phyloP scores from a whole-genome alignment of 2,888 invertebrate genomes.

The Perdita meconis region DNA sequence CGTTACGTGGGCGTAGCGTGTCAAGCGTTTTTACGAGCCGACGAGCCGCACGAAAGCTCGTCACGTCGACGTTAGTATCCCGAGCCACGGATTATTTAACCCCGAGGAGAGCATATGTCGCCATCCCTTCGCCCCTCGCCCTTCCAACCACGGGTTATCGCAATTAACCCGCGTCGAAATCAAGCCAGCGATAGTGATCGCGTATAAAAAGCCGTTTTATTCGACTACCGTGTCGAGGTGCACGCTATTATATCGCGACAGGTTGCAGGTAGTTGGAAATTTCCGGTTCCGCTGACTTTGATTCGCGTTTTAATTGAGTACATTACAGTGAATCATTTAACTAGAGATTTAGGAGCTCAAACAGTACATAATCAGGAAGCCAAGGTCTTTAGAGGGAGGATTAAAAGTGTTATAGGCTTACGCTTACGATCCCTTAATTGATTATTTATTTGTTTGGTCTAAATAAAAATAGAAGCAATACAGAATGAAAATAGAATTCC shows the following conservation, averaged over 20 bases:
- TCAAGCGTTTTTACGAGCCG: constrained; percentile 63
- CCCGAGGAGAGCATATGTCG: constrained; percentile 69
- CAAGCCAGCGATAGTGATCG: constrained; percentile 61
- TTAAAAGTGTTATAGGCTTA: too few relatives aligned
- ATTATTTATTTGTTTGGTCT: too few relatives aligned
- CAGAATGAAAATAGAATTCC: too few relatives aligned
- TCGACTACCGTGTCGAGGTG: not conserved
- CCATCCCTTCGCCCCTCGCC: constrained; percentile 13
- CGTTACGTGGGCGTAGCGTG: constrained; percentile 55
- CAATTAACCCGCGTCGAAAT: constrained; percentile 75
- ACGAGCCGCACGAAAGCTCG: constrained; percentile 71
- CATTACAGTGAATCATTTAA: not conserved
- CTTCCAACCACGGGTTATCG: constrained; percentile 68
- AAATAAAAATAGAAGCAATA: too few relatives aligned
- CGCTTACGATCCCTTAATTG: not conserved
- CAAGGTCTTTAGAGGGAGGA: too few relatives aligned
- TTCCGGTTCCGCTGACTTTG: constrained; percentile 6
- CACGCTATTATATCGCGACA: constrained; percentile 10
- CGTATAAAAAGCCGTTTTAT: constrained; percentile 63
- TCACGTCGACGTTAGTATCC: constrained; percentile 53
- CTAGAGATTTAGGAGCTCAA: not conserved
- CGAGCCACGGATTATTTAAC: constrained; percentile 72
- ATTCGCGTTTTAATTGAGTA: constrained; percentile 1
- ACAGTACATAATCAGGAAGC: too few relatives aligned
- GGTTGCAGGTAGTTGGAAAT: not conserved